Evolutionary conservation across 23 tunicate genomes (phyloP).

Genomic region (Ascidia mentula): DNA sequence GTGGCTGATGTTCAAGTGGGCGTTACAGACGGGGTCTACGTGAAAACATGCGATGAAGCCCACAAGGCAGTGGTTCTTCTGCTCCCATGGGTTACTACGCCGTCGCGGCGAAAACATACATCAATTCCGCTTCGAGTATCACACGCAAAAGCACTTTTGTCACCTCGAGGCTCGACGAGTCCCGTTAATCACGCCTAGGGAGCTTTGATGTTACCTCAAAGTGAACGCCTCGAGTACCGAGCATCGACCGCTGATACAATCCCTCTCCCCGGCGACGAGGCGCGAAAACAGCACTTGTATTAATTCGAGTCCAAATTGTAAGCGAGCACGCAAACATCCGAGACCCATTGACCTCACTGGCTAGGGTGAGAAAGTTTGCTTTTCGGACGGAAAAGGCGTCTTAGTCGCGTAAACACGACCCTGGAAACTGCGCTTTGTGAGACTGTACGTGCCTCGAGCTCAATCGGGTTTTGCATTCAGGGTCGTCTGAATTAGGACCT

Average conservation of each 20-base stretch:
- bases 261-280: no score
- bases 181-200: not conserved
- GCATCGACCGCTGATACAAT: no score
- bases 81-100: not conserved
- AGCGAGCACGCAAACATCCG: constrained; percentile 3
- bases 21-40: not conserved
- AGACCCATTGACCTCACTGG: not conserved
- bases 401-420: no score
- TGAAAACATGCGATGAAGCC: not conserved
- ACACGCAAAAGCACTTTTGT: not conserved
- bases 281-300: no score
- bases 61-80: not conserved
- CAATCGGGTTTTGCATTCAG: no score
- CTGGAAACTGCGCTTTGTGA: not conserved
- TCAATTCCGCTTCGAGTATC: not conserved
- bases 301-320: no score
- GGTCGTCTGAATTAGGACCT: no score
- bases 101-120: not conserved
- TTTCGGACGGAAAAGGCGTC: not conserved
- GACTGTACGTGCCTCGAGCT: no score
- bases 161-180: not conserved
- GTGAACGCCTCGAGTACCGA: no score
- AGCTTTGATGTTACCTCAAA: constrained; percentile 2
- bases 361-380: constrained; percentile 1
- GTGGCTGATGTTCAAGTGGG: not conserved